Evolutionary conservation across 1,140 invertebrate genomes (phyloP).

Genomic region (Nasonia vitripennis): DNA sequence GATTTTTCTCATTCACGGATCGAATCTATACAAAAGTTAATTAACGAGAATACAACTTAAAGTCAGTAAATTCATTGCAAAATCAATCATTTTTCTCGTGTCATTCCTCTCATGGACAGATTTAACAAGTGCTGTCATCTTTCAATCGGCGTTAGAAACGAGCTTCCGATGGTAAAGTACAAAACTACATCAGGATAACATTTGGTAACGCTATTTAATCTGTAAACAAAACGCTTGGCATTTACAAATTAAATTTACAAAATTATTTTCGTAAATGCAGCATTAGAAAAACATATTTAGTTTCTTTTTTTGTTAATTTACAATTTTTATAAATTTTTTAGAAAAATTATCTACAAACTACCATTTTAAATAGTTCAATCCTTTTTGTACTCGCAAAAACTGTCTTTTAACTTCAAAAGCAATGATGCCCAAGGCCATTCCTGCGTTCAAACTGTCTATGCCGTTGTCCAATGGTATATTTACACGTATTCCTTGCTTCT

Average conservation of each 20-base stretch:
- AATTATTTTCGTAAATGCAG: background rate
- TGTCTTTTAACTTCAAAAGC: slow-evolving; percentile 90
- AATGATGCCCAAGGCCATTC: slow-evolving; percentile 87
- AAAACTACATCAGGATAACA: background rate
- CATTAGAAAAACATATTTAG: background rate
- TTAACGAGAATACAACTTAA: background rate
- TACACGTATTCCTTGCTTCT: slow-evolving; percentile 78
- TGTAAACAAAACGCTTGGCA: background rate
- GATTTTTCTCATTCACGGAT: background rate
- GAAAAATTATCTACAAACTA: slow-evolving; percentile 4
- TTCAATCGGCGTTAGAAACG: background rate
- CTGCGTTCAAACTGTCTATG: slow-evolving; percentile 91
- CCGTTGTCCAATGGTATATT: slow-evolving; percentile 86
- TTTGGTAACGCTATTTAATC: background rate
- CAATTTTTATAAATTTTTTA: slow-evolving; percentile 4
- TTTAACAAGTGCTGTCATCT: background rate
- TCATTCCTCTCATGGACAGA: background rate
- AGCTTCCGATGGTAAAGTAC: background rate
- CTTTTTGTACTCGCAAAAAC: slow-evolving; percentile 60
- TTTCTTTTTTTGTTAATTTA: background rate
- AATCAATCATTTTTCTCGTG: background rate
- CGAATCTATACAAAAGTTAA: background rate
- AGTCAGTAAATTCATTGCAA: background rate
- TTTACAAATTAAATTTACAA: slow-evolving; percentile 13
- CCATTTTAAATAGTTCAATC: background rate